Conservation (phyloP, 1,140 invertebrate species). For the Zophobas morio region DNA sequence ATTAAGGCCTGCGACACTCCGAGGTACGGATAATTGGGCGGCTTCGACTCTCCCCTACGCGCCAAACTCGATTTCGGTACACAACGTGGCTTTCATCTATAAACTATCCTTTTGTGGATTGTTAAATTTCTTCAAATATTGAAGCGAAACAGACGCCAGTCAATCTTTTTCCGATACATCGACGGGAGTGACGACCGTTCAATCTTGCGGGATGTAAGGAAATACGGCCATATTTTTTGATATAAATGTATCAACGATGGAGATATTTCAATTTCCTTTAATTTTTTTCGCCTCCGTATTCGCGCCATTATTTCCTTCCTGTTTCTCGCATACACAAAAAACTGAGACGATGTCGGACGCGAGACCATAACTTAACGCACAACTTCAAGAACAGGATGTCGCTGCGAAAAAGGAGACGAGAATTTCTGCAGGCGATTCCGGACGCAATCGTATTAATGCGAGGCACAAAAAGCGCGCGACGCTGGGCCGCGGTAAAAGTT, state of each 20-base stretch:
- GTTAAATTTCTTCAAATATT: conserved; percentile 12
- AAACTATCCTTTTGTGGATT: background rate
- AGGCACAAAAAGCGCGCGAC: no score
- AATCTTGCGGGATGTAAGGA: background rate
- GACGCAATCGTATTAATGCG: conserved; percentile 24
- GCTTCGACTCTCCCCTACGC: background rate
- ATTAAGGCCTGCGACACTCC: background rate
- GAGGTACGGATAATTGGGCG: no score
- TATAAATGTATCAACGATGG: conserved; percentile 9
- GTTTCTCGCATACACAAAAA: conserved; percentile 1
- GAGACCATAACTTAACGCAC: background rate
- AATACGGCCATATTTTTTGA: background rate
- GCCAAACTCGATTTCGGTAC: no score
- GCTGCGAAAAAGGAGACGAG: background rate
- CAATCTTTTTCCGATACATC: conserved; percentile 1
- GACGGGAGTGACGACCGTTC: conserved; percentile 1
- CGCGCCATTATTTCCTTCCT: conserved; percentile 36
- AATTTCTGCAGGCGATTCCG: background rate
- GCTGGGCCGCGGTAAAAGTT: no score
- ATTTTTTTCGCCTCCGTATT: conserved; percentile 37
- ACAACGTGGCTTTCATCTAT: background rate
- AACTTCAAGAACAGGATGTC: conserved; percentile 2
- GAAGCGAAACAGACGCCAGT: conserved; percentile 6
- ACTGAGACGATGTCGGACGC: background rate
- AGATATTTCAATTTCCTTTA: conserved; percentile 26